Base-by-base conservation (phyloP, 2,888 invertebrate genomes). In the Leucophora obtusa region DNA sequence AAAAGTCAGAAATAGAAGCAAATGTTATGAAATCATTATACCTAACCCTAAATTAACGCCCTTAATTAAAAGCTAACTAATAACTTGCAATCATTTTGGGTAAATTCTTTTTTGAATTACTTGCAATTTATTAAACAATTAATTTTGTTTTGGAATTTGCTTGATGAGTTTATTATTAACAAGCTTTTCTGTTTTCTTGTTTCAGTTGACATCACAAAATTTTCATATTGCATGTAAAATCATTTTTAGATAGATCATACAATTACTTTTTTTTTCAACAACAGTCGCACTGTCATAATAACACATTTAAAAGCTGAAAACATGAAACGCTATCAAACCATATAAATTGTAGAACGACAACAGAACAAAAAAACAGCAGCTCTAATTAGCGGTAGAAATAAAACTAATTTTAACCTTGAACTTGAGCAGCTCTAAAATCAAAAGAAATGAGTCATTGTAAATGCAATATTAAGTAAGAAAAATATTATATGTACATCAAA, bases 371-470 rank as follows among this genome's bases (percentile, higher is more conserved):
- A 54, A 54, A 70, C 7, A 71, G 60, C 60, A 77, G 71, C 66
- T 77, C 71, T 77, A 77, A 77, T 77, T 77, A 77, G 54, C 60
- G 66, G 33, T 72, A 72, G 28, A 24, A 54, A 9, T 15, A 68
- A 68, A 56, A 53, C 17, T 66, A 47, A 65, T 53, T 71, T 71
- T 66, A 72, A 56, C 77, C 77, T 72, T 77, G 77, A 77, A 77
- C 77, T 77, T 77, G 71, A 72, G 33, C 47, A 24, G 60, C 43
- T 47, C n/a, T 47, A n/a, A 47, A 47, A 47, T 47, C 43, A 47
- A 47, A n/a, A 47, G n/a, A 1, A n/a, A 14, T 47, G 43, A 47
- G 10, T 47, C 43, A 47, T 6, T n/a, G 14, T n/a, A 47, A n/a
- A 47, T 47, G 43, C 43, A 47, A 47, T 47, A 47, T 14, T 11